Conservation (phyloP, 2,113 vertebrate genomes). For the Oceanites oceanicus region DNA sequence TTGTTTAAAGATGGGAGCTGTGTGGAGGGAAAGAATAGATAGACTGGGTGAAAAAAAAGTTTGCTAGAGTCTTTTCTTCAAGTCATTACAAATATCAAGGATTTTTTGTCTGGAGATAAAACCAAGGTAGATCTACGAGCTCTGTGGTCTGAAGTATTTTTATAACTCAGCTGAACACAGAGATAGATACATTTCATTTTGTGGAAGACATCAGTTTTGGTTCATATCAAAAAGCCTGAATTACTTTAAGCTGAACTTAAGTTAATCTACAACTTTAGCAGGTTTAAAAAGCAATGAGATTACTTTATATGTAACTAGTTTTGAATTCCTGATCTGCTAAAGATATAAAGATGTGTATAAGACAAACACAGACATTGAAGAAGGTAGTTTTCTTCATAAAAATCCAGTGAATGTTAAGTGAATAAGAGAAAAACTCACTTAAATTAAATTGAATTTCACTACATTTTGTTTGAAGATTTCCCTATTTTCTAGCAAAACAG, state of each 20-base stretch:
- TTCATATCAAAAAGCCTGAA: background rate
- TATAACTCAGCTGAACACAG: background rate
- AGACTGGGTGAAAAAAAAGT: background rate
- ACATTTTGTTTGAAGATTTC: background rate
- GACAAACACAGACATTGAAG: background rate
- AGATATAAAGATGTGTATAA: background rate
- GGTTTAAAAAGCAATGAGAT: background rate
- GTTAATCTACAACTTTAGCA: background rate
- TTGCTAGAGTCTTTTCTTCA: background rate
- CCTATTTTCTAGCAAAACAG: background rate
- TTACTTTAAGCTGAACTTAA: background rate
- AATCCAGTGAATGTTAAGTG: background rate
- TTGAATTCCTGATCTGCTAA: background rate
- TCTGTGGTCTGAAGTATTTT: background rate
- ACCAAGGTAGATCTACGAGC: background rate
- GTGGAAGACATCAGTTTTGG: background rate
- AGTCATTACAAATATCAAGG: background rate
- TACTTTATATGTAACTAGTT: background rate
- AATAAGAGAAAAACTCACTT: background rate
- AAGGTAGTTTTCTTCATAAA: background rate
- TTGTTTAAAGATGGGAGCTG: background rate
- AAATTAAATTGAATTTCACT: background rate
- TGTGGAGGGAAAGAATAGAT: background rate
- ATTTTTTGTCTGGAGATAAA: background rate
- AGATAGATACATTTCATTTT: background rate